Base-by-base conservation (phyloP, 2,888 invertebrate species). In the Gari tellinella region DNA sequence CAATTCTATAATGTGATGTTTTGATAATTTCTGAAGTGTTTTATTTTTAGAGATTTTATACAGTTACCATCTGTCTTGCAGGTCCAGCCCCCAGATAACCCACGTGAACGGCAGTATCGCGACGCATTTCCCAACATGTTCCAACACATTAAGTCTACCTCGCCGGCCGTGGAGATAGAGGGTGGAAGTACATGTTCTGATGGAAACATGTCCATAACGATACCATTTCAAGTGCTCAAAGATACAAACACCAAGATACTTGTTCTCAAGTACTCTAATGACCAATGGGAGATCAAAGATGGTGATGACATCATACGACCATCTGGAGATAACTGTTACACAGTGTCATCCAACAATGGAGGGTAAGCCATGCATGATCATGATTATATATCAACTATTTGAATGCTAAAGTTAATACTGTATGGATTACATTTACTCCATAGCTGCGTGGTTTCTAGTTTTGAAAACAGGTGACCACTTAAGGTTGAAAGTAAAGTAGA, bases 131-230 rank as follows among this genome's bases (percentile, higher is more conserved):
- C 76, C 1, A 76, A 80, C 21, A 65, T 62, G 17, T 76, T 76
- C 43, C 63, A 67, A 31, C 58, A 64, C 31, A 76, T 76, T 2
- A 68, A 64, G 38, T 68, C 79, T 3, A 69, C 79, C 2, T 79
- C 79, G 12, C 40, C 62, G 38, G 79, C 79, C 38, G 56, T 79
- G 45, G 79, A 79, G 46, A 41, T 79, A n/a, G 72, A 75, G 17
- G 79, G 79, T 14, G 52, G 63, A 1, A 70, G 51, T n/a, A 10
- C 63, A 3, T 58, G 51, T 8, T 14, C 40, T 2, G 79, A 75
- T 14, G 60, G 66, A 7, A 75, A 69, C n/a, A 69, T 79, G 15
- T 57, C 79, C 12, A 69, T 79, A 21, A 75, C 72, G 43, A 79
- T 79, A 25, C 79, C 79, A 10, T 72, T 75, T 26, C 60, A 68